Evolutionary conservation across 2,888 invertebrate genomes (phyloP).

Genomic region (Cephus sareptanus): DNA sequence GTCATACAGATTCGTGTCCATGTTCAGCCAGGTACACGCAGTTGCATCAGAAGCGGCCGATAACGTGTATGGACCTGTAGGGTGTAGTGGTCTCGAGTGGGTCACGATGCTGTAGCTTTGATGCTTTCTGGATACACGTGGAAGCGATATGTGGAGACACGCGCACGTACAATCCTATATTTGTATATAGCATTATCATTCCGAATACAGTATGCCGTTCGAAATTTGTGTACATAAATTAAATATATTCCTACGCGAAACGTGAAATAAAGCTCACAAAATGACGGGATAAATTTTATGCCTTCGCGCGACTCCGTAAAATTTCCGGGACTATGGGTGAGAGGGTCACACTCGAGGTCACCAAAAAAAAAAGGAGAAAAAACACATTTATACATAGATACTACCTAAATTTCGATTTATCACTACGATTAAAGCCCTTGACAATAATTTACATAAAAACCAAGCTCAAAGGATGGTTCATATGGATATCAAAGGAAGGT

Average conservation of each 20-base stretch:
- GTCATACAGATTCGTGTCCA: neutral
- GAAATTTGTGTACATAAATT: neutral
- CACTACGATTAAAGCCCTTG: neutral
- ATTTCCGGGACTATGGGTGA: slow-evolving; percentile 32
- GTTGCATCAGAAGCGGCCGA: neutral
- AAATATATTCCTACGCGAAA: slow-evolving; percentile 32
- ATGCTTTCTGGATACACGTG: slow-evolving; percentile 19
- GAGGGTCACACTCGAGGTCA: neutral
- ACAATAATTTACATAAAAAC: neutral
- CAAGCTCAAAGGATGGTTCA: too few relatives aligned
- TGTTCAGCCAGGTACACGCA: neutral
- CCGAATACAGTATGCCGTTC: neutral
- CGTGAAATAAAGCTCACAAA: slow-evolving; percentile 41
- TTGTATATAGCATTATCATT: neutral
- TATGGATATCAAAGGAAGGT: too few relatives aligned
- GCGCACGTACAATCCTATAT: neutral
- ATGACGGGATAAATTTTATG: slow-evolving; percentile 49
- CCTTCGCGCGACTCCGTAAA: slow-evolving; percentile 38
- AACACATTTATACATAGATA: neutral
- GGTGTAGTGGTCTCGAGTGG: slow-evolving; percentile 20
- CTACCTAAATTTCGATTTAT: neutral
- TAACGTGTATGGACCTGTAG: neutral
- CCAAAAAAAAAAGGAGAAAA: neutral
- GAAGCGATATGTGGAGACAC: slow-evolving; percentile 7
- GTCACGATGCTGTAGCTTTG: slow-evolving; percentile 22